Base-by-base conservation (phyloP, 2,797 vertebrate genomes). In the Argya squamiceps region DNA sequence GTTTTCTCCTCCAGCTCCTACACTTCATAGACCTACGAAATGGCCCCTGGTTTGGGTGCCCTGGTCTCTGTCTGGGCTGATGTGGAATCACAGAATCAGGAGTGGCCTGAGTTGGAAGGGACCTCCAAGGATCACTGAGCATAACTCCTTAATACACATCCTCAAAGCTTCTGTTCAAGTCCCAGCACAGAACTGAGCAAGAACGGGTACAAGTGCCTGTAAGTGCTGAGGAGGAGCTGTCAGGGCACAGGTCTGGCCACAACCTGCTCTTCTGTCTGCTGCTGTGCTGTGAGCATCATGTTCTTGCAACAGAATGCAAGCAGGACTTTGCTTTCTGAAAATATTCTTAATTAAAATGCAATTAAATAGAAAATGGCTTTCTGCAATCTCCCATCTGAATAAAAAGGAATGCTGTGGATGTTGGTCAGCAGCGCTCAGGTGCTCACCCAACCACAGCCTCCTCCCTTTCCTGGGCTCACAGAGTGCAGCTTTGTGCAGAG, bases 291-390 rank as follows among this genome's bases (percentile, higher is more conserved):
- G 63, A 71, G n/a, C 36, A 32, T 56, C 34, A 8, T 50, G 27
- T 37, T 82, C 52, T 68, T 90, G 92, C 91, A 95, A 81, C 47
- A 89, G 70, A 43, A 37, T 43, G 39, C 84, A 83, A 82, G 68
- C 10, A 87, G 47, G 56, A 82, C 63, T 56, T 88, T 50, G 62
- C n/a, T 78, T 37, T 85, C 55, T 64, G 3, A 75, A 91, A 77
- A 56, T 6, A 19, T 59, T 74, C 49, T 68, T 63, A 46, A 89
- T 88, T 88, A 55, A 91, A 83, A 77, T 36, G 12, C 84, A 77
- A 36, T 71, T 53, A 75, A 91, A 91, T n/a, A 84, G 86, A 86
- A 84, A 96, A 65, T 12, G 2, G 26, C 81, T 92, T 91, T 87
- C 81, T 86, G 68, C 63, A 32, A 41, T 47, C 71, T 88, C 43